Percentiles rank a stretch among this genome's conserved stretches.
Conservation (phyloP, 2,113 vertebrate species). For the Dasyurus viverrinus region DNA sequence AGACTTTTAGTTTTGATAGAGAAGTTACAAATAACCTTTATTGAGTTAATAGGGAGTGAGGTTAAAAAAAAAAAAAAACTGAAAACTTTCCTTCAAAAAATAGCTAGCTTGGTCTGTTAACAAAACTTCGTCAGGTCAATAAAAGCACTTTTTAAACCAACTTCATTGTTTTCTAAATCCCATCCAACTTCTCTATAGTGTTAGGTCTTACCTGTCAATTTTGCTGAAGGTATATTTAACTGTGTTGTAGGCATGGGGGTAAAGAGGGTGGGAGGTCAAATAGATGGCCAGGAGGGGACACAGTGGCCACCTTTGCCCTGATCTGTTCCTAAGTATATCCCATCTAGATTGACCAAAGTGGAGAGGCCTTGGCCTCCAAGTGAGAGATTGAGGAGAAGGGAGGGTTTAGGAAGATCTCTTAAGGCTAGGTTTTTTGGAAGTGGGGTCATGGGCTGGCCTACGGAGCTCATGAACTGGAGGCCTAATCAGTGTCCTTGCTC, state of each 20-base stretch:
- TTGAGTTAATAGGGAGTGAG: background rate
- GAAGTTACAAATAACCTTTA: constrained; percentile 1
- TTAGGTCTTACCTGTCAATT: background rate
- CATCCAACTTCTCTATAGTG: background rate
- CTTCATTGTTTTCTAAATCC: background rate
- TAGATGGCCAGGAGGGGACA: background rate
- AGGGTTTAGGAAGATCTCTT: background rate
- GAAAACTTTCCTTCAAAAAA: background rate
- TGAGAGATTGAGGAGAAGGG: background rate
- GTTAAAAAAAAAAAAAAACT: background rate
- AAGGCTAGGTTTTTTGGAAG: background rate
- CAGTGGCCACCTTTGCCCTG: background rate
- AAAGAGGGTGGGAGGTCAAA: too few relatives aligned
- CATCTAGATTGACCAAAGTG: background rate
- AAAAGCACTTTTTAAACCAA: background rate
- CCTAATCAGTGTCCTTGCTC: background rate
- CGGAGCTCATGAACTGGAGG: background rate
- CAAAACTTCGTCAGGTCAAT: background rate
- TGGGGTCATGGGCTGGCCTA: background rate
- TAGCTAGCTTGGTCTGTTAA: background rate
- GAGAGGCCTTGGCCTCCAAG: background rate
- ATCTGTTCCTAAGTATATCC: background rate
- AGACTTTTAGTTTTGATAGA: background rate
- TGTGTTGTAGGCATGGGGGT: background rate
- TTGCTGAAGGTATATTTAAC: background rate